A percentile compares a stretch with the other conserved stretches of the same genome.
phyloP scores from a whole-genome alignment of 2,888 invertebrate genomes.

The Chloromyia formosa region DNA sequence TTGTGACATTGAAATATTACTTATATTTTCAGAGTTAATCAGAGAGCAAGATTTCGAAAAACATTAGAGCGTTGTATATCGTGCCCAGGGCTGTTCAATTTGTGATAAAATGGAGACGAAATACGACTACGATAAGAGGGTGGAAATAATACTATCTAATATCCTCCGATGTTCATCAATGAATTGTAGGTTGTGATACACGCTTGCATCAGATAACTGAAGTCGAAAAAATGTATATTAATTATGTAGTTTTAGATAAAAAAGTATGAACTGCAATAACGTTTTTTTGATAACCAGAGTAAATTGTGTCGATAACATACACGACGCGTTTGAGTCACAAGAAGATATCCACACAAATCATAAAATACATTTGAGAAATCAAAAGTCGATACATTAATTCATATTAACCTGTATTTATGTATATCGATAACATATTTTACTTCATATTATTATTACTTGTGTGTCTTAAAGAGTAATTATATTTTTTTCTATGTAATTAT shows the following conservation, averaged over 20 bases:
- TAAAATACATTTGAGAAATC: no score
- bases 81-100: conserved; percentile 31
- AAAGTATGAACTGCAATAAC: no score
- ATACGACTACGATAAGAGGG: no score
- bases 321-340: no score
- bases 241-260: no score
- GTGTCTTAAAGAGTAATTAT: conserved; percentile 25
- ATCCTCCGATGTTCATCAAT: background rate
- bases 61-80: conserved; percentile 39
- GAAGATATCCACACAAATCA: no score
- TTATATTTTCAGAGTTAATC: conserved; percentile 15
- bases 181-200: no score
- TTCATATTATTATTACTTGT: conserved; percentile 34
- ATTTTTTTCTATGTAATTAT: conserved; percentile 13
- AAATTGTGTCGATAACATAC: no score
- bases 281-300: no score
- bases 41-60: conserved; percentile 32
- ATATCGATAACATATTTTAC: conserved; percentile 39
- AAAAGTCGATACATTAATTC: background rate
- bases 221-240: no score
- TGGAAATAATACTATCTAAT: background rate
- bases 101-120: background rate
- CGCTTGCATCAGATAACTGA: no score
- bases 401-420: conserved; percentile 36
- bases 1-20: background rate